Conservation (phyloP, 2,113 vertebrate species). For the Gadus chalcogrammus region DNA sequence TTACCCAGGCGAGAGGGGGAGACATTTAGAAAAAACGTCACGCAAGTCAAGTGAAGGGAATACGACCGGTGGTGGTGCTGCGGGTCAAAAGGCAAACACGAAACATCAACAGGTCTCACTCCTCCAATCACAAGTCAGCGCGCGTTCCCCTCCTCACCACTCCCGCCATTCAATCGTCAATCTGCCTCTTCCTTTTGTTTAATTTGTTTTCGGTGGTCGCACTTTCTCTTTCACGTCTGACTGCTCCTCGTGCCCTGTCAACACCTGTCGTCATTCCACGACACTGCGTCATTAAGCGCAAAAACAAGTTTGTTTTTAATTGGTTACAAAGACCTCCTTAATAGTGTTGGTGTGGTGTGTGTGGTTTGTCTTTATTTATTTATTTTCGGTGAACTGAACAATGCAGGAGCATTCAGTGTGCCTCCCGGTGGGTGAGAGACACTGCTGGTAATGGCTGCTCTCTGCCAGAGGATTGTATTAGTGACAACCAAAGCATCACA, state of each 20-base stretch:
- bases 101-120: conserved; percentile 1
- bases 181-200: conserved; percentile 18
- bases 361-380: conserved; percentile 61
- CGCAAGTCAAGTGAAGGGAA: too few relatives aligned
- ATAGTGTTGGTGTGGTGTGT: conserved; percentile 51
- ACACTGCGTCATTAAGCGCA: conserved; percentile 50
- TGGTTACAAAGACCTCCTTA: conserved; percentile 46
- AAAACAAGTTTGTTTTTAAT: conserved; percentile 59
- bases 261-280: conserved; percentile 50
- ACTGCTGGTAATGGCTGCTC: conserved; percentile 37
- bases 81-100: conserved; percentile 2
- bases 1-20: too few relatives aligned
- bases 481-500: too few relatives aligned
- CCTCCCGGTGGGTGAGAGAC: conserved; percentile 30
- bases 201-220: conserved; percentile 25
- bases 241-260: conserved; percentile 32
- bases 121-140: neutral
- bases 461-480: neutral
- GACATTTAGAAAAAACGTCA: too few relatives aligned
- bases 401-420: conserved; percentile 37
- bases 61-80: neutral
- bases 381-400: conserved; percentile 41
- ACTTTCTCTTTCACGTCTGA: conserved; percentile 4
- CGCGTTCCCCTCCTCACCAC: neutral
- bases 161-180: too few relatives aligned